Conservation (phyloP, 2,888 invertebrate species). For the Drosophila gaucha region DNA sequence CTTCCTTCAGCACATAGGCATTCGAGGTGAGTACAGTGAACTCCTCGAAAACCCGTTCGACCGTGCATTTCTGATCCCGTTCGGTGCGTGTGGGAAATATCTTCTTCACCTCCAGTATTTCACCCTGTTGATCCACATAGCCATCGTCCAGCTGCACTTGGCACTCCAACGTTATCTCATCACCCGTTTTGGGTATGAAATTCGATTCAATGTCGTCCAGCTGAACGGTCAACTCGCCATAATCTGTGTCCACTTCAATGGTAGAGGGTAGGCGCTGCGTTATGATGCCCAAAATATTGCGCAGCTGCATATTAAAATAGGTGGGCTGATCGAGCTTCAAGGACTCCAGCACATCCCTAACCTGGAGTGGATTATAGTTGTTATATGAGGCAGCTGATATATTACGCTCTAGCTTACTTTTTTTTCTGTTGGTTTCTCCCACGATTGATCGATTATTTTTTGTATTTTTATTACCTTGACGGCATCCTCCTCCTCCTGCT, state of each 20-base stretch:
- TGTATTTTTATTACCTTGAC: slow-evolving; percentile 87
- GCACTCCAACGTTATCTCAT: slow-evolving; percentile 88
- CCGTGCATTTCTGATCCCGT: slow-evolving; percentile 85
- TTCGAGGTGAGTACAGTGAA: slow-evolving; percentile 87
- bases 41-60: slow-evolving; percentile 83
- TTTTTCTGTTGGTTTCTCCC: slow-evolving; percentile 84
- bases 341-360: slow-evolving; percentile 59
- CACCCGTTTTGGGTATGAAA: slow-evolving; percentile 89
- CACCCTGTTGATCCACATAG: slow-evolving; percentile 85
- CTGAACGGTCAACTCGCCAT: slow-evolving; percentile 86
- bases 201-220: slow-evolving; percentile 87
- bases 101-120: slow-evolving; percentile 87
- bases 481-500: slow-evolving; percentile 83
- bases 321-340: slow-evolving; percentile 61
- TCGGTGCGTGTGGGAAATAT: slow-evolving; percentile 87
- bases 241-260: slow-evolving; percentile 83
- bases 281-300: slow-evolving; percentile 74
- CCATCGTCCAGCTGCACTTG: slow-evolving; percentile 87
- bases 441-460: slow-evolving; percentile 85
- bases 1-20: slow-evolving; percentile 87
- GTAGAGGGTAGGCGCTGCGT: slow-evolving; percentile 39
- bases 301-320: slow-evolving; percentile 76
- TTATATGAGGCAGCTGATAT: background rate
- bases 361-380: slow-evolving; percentile 37
- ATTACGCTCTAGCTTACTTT: slow-evolving; percentile 20